Evolutionary conservation across 1,140 invertebrate species (phyloP), one percentile per base, ranked within the genome.

Genomic region (Drosophila dunni): DNA sequence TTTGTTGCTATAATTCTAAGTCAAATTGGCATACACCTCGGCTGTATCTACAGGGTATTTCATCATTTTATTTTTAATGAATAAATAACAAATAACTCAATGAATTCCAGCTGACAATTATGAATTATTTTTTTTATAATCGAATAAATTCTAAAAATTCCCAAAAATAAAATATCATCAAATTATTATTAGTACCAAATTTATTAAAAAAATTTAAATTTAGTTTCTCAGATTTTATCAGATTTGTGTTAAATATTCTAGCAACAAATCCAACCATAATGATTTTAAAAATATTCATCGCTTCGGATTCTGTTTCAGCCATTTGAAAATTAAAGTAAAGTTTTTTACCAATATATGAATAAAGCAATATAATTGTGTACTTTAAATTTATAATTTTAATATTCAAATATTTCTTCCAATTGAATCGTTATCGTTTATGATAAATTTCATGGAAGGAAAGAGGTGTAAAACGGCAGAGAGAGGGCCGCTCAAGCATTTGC

Each of bases 381-480:
- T 29, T 29, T 29, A 29, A 29, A 29, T 42, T n/a, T 10, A 42
- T n/a, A 13, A 13, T 13, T 42, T 42, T 2, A 13, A 42, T 13
- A 13, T 42, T 5, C n/a, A 5, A 13, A 6, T 36, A 3, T 7
- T 13, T 15, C 8, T 54, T 9, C 15, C 34, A 54, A 54, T 54
- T 3, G 15, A 68, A 13, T 51, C 11, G 42, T 34, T 68, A 58
- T 57, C 65, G 65, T 44, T 57, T 56, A 66, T 63, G 61, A 38
- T 20, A 42, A 42, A 51, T 54, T 54, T 54, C 11, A 8, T 29
- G 7, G n/a, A 40, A 34, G 5, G 9, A 1, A 53, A 64, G 62
- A 15, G 13, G 7, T 29, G 20, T 0, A 1, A 29, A 6, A 29
- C 24, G 24, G 3, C 24, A 51, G 48, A 51, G 24, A 33, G 11